Percentiles rank a stretch among this genome's conserved stretches.
Conservation (phyloP, 2,888 invertebrate species). For the Ephialtes manifestator region DNA sequence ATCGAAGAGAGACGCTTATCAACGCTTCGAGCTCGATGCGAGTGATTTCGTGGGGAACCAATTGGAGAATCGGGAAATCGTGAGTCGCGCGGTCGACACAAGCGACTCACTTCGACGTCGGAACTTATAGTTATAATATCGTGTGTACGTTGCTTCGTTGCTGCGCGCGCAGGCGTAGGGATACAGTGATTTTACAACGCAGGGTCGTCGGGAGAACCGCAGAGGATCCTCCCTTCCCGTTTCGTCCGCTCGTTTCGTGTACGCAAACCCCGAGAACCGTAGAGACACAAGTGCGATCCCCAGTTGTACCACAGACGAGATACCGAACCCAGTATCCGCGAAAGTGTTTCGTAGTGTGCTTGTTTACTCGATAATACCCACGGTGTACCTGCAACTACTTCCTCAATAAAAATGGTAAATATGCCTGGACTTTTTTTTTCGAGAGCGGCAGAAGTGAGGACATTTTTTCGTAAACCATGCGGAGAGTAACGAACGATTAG, state of each 20-base stretch:
- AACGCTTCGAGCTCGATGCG: neutral
- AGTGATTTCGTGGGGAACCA: neutral
- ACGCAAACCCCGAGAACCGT: conserved; percentile 82
- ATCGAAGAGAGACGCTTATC: no score
- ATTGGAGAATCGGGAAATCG: neutral
- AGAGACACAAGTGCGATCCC: conserved; percentile 76
- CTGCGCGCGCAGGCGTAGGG: conserved; percentile 78
- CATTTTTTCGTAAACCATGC: no score
- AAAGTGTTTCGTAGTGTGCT: conserved; percentile 83
- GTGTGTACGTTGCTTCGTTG: conserved; percentile 1
- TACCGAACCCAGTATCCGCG: conserved; percentile 76
- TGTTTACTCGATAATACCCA: conserved; percentile 76
- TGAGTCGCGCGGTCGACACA: neutral
- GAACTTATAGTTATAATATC: neutral
- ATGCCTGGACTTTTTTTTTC: conserved; percentile 74
- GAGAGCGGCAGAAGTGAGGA: neutral
- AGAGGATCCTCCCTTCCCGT: conserved; percentile 85
- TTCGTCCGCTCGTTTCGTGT: conserved; percentile 74
- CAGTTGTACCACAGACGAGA: conserved; percentile 80
- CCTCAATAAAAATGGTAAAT: conserved; percentile 84
- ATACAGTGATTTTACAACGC: conserved; percentile 76
- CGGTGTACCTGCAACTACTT: conserved; percentile 78
- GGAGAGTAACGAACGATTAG: neutral
- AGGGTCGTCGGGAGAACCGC: conserved; percentile 69
- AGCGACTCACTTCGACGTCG: neutral